A percentile compares a stretch with the other conserved stretches of the same genome.
These are phyloP conservation scores for Ecliptopera silaceata DNA, from an alignment of 2,888 invertebrate species.

Conservation along the genomic window DNA sequence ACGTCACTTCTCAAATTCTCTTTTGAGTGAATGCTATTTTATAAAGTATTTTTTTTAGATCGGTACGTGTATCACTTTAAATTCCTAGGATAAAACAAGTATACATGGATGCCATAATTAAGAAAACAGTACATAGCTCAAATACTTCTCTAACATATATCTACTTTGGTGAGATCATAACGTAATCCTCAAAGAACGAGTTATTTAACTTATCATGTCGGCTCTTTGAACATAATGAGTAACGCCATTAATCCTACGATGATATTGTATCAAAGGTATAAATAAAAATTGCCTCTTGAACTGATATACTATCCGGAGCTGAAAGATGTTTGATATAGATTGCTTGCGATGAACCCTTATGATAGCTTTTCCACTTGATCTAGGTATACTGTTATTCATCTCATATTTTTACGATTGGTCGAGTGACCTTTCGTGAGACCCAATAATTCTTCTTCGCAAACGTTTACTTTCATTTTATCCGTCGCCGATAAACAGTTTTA, in stretches of 20 bases:
- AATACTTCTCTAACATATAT: no score
- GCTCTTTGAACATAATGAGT: not conserved
- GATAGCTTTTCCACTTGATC: constrained; percentile 16
- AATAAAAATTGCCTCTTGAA: constrained; percentile 25
- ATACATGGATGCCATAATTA: no score
- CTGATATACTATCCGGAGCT: constrained; percentile 1
- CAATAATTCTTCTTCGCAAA: not conserved
- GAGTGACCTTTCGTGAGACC: not conserved
- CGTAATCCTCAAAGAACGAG: no score
- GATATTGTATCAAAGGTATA: not conserved
- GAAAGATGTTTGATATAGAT: constrained; percentile 6
- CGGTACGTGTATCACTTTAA: no score
- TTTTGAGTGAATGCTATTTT: no score
- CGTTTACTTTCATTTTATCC: not conserved
- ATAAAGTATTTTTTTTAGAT: no score
- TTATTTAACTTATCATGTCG: no score
- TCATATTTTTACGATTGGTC: not conserved
- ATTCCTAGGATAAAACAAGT: no score
- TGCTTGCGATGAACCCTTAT: constrained; percentile 15
- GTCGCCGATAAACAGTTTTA: constrained; percentile 3
- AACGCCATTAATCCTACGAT: not conserved
- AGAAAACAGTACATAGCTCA: no score
- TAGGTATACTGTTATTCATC: not conserved
- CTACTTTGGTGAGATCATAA: no score
- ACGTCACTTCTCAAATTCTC: no score